These are phyloP conservation scores for Lepidurus packardi DNA, from an alignment of 1,140 invertebrate genomes.

Conservation along the genomic window DNA sequence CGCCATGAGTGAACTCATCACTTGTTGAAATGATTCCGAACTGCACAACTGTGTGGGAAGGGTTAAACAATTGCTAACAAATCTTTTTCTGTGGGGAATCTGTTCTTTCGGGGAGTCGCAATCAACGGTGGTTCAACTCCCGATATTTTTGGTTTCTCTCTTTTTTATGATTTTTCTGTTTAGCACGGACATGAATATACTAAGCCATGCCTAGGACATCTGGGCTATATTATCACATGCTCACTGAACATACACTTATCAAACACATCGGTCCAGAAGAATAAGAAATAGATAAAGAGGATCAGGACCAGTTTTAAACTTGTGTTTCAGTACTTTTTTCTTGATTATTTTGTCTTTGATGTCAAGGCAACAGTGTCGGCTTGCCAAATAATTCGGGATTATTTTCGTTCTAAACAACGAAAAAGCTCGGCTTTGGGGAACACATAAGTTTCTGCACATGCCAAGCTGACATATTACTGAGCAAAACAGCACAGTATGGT, in stretches of 20 bases:
- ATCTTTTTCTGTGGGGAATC: neutral
- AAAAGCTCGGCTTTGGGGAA: neutral
- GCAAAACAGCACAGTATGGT: neutral
- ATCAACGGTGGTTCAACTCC: neutral
- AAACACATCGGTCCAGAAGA: conserved; percentile 2
- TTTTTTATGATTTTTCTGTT: neutral
- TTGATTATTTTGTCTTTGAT: neutral
- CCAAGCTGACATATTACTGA: conserved; percentile 1
- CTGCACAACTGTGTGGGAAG: conserved; percentile 16
- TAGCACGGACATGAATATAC: neutral
- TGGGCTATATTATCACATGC: conserved; percentile 29
- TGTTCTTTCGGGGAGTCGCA: neutral
- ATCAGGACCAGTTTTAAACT: neutral
- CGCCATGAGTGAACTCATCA: conserved; percentile 12
- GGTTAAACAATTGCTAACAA: conserved; percentile 4
- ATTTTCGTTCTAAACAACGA: neutral
- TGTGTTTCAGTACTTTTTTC: neutral
- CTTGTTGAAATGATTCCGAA: conserved; percentile 10
- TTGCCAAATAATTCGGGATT: neutral
- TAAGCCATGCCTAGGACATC: conserved; percentile 13
- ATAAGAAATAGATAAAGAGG: neutral
- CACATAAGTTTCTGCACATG: conserved; percentile 12
- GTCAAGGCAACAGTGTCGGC: neutral
- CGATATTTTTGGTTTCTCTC: neutral
- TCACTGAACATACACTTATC: conserved; percentile 13